phyloP scores from a whole-genome alignment of 2,797 vertebrate species.

The Acrossocheilus wenchowensis region DNA sequence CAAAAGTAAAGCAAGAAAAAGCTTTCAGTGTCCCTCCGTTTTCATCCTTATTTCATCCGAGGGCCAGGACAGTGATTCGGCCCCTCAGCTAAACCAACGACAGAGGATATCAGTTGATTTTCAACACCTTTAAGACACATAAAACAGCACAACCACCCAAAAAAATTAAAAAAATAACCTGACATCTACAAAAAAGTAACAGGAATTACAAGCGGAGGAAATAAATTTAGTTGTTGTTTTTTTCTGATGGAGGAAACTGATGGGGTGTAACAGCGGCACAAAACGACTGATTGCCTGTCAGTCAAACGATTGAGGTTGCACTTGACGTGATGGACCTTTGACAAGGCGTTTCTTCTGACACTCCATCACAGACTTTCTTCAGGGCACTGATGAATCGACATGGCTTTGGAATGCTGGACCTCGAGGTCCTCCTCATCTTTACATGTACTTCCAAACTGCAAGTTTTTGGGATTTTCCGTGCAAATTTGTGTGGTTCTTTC shows the following conservation, averaged over 20 bases:
- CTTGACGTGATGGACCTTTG: constrained; percentile 52
- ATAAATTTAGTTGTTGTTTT: constrained; percentile 44
- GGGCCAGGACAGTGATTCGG: constrained; percentile 19
- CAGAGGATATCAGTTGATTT: constrained; percentile 40
- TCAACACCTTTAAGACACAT: constrained; percentile 40
- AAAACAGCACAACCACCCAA: not conserved
- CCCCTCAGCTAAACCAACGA: constrained; percentile 20
- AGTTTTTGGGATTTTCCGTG: constrained; percentile 85
- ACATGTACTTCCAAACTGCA: constrained; percentile 86
- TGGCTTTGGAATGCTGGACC: constrained; percentile 43
- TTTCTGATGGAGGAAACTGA: constrained; percentile 12
- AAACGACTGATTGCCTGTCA: not conserved
- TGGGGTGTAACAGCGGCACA: constrained; percentile 40
- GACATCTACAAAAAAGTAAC: not conserved
- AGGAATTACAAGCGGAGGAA: not conserved
- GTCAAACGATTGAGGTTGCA: constrained; percentile 60
- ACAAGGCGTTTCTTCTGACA: constrained; percentile 65
- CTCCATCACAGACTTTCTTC: constrained; percentile 64
- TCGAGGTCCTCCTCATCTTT: constrained; percentile 76
- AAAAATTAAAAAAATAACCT: not conserved
- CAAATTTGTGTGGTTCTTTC: constrained; percentile 84
- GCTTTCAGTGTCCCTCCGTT: constrained; percentile 68
- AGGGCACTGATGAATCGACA: constrained; percentile 49
- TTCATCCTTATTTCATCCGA: constrained; percentile 60
- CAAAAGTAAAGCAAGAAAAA: constrained; percentile 43